A percentile compares a stretch with the other conserved stretches of the same genome.
Conservation (phyloP, 1,140 invertebrate genomes). For the Drosophila jambulina region DNA sequence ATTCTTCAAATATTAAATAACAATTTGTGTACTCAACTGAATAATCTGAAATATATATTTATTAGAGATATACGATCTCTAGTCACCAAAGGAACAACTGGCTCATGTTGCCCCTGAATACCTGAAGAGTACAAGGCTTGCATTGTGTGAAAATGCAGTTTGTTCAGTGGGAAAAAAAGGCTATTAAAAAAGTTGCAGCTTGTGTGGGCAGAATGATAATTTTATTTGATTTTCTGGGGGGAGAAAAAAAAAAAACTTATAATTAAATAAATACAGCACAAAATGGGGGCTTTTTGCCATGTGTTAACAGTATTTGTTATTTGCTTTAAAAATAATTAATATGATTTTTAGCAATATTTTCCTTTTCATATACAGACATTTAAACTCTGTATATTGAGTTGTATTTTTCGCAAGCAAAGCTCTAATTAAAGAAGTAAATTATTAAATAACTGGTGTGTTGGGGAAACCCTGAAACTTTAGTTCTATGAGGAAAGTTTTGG, state of each 20-base stretch:
- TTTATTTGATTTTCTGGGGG: background rate
- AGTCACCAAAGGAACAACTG: background rate
- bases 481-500: too few species aligned
- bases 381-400: background rate
- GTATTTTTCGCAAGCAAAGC: background rate
- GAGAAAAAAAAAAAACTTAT: background rate
- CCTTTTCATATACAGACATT: background rate
- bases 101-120: background rate
- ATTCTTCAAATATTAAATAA: background rate
- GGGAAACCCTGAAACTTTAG: too few species aligned
- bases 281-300: slow-evolving; percentile 1
- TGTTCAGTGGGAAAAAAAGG: background rate
- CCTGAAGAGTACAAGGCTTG: background rate
- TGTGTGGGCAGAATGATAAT: slow-evolving; percentile 7
- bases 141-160: slow-evolving; percentile 3
- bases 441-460: too few species aligned
- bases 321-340: slow-evolving; percentile 3
- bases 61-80: background rate
- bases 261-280: slow-evolving; percentile 3
- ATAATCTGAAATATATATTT: background rate
- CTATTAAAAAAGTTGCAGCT: slow-evolving; percentile 1
- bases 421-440: background rate
- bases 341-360: background rate
- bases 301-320: background rate
- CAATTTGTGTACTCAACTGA: background rate